These are phyloP conservation scores for Pseudomyrmex flavicornis DNA, from an alignment of 1,140 invertebrate genomes.

Conservation along the genomic window DNA sequence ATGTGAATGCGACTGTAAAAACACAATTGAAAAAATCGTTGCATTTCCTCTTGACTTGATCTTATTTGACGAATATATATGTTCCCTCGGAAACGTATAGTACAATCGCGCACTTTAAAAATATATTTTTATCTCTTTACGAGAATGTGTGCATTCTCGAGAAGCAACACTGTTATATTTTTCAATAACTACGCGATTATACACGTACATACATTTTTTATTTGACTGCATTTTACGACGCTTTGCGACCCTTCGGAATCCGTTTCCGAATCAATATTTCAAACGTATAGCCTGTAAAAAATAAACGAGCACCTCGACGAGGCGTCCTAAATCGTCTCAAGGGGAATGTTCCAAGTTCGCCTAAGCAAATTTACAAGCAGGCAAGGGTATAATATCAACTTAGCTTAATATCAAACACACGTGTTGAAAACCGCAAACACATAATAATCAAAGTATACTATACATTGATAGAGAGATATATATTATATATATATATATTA, in stretches of 20 bases:
- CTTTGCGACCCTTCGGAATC: conserved; percentile 36
- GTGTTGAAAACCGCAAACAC: conserved; percentile 59
- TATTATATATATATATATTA: conserved; percentile 31
- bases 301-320: conserved; percentile 1
- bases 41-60: conserved; percentile 17
- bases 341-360: conserved; percentile 20
- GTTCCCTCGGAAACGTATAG: conserved; percentile 1
- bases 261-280: conserved; percentile 6
- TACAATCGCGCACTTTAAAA: conserved; percentile 6
- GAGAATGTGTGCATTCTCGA: conserved; percentile 2
- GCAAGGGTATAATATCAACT: conserved; percentile 32
- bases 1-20: background rate
- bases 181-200: background rate
- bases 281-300: conserved; percentile 17
- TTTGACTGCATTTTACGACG: conserved; percentile 3
- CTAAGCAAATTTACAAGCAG: conserved; percentile 17
- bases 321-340: conserved; percentile 30
- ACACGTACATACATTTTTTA: conserved; percentile 18
- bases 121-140: conserved; percentile 24
- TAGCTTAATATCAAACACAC: conserved; percentile 62
- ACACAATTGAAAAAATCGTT: background rate
- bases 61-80: background rate
- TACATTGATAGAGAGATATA: too few species aligned
- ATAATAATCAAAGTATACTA: conserved; percentile 74
- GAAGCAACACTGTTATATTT: conserved; percentile 24